Conservation (phyloP, 2,113 vertebrate genomes). For the Cavia porcellus region DNA sequence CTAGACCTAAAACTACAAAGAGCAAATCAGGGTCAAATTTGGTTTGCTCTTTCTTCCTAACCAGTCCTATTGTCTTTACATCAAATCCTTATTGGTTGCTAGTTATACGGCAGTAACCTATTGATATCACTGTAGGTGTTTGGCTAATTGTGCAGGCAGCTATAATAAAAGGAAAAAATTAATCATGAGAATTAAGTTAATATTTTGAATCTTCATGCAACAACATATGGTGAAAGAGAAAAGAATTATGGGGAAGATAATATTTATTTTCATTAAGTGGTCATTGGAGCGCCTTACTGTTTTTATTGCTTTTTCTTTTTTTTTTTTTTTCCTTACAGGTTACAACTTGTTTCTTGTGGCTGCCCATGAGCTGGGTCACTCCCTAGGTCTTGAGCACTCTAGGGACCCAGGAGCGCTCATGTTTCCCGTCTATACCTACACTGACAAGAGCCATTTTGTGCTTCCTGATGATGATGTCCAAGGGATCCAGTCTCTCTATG, state of each 20-base stretch:
- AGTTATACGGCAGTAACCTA: background rate
- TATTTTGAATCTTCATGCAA: background rate
- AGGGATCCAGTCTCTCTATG: constrained; percentile 97
- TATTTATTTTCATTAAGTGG: background rate
- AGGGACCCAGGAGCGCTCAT: constrained; percentile 95
- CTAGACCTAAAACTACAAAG: background rate
- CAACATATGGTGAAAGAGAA: background rate
- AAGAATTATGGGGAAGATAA: background rate
- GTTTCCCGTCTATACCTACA: constrained; percentile 95
- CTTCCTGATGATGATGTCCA: constrained; percentile 95
- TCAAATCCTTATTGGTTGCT: background rate
- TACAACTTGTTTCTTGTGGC: constrained; percentile 98
- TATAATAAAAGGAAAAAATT: background rate
- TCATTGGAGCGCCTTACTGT: background rate
- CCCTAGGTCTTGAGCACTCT: constrained; percentile 96
- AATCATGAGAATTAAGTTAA: background rate
- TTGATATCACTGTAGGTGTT: background rate
- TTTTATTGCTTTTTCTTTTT: constrained; percentile 6
- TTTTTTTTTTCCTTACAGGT: constrained; percentile 84
- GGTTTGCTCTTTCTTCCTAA: too few species aligned
- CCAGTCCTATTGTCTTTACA: background rate
- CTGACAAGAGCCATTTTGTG: constrained; percentile 87
- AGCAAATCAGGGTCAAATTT: background rate
- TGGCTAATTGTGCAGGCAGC: background rate
- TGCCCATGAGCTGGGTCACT: constrained; percentile 96